Conservation (phyloP, 2,113 vertebrate genomes). For the Pseudonaja textilis region DNA sequence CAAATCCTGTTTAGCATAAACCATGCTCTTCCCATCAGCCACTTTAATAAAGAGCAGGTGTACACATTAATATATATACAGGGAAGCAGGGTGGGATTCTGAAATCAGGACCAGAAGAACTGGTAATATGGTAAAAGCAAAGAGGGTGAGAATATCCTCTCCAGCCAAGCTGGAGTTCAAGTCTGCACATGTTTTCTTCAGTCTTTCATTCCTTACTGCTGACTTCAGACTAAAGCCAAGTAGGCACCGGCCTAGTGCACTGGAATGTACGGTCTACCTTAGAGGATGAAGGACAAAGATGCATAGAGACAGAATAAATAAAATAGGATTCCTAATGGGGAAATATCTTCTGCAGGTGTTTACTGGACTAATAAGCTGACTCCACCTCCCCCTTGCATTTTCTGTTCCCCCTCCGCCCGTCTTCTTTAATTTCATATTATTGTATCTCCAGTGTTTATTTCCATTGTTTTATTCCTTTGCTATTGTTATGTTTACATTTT, state of each 20-base stretch:
- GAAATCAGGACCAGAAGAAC: neutral
- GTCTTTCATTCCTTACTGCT: neutral
- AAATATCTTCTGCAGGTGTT: neutral
- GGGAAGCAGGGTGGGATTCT: neutral
- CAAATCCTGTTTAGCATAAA: slow-evolving; percentile 34
- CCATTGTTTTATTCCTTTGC: too few species aligned
- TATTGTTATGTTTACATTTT: too few species aligned
- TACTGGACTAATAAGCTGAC: neutral
- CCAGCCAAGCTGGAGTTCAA: neutral
- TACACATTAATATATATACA: neutral
- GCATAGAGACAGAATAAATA: neutral
- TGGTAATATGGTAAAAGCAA: neutral
- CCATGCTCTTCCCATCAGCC: neutral
- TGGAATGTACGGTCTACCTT: neutral
- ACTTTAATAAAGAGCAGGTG: neutral
- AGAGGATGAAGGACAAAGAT: neutral
- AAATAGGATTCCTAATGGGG: neutral
- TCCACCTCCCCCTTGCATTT: neutral
- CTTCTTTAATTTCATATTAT: too few species aligned
- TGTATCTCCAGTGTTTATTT: too few species aligned
- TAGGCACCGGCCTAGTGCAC: neutral
- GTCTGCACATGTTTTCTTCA: neutral
- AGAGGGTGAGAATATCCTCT: neutral
- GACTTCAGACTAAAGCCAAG: neutral
- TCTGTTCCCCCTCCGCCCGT: too few species aligned